These are phyloP conservation scores for Aplidium turbinatum DNA, from an alignment of 23 tunicate species.

Conservation along the genomic window DNA sequence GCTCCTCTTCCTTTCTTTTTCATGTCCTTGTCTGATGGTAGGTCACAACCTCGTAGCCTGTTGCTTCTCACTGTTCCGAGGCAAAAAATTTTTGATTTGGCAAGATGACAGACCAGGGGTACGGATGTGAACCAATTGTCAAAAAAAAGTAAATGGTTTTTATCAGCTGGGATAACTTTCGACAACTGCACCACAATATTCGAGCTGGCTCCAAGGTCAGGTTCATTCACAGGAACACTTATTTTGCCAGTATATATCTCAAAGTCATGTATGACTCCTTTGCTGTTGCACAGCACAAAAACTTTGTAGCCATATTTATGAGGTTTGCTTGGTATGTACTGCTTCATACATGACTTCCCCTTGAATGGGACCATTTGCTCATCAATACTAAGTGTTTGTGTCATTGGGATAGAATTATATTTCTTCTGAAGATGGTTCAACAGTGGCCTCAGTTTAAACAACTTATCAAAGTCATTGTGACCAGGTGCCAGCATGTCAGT, in stretches of 20 bases:
- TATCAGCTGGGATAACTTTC: constrained; percentile 2
- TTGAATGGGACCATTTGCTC: constrained; percentile 33
- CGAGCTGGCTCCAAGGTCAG: constrained; percentile 36
- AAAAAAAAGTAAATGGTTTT: constrained; percentile 19
- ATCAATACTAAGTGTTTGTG: constrained; percentile 13
- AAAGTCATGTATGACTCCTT: constrained; percentile 15
- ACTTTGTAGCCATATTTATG: constrained; percentile 19
- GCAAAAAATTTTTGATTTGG: constrained; percentile 2
- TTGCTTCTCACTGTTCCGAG: constrained; percentile 22
- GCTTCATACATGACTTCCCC: constrained; percentile 16
- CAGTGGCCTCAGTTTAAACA: constrained; percentile 27
- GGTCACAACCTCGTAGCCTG: not conserved
- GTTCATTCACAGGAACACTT: not conserved
- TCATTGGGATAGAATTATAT: not conserved
- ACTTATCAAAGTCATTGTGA: constrained; percentile 10
- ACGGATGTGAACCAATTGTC: constrained; percentile 38
- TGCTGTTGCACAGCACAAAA: constrained; percentile 18
- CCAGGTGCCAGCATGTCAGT: constrained; percentile 1
- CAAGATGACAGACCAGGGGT: constrained; percentile 1
- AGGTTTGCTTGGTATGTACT: constrained; percentile 19
- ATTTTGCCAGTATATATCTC: constrained; percentile 21
- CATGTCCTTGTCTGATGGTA: constrained; percentile 3
- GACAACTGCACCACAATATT: constrained; percentile 20
- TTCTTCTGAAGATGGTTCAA: constrained; percentile 9
- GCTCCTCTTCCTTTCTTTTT: not conserved